Evolutionary conservation across 2,888 invertebrate species (phyloP).

Genomic region (Bruchidius siliquastri): DNA sequence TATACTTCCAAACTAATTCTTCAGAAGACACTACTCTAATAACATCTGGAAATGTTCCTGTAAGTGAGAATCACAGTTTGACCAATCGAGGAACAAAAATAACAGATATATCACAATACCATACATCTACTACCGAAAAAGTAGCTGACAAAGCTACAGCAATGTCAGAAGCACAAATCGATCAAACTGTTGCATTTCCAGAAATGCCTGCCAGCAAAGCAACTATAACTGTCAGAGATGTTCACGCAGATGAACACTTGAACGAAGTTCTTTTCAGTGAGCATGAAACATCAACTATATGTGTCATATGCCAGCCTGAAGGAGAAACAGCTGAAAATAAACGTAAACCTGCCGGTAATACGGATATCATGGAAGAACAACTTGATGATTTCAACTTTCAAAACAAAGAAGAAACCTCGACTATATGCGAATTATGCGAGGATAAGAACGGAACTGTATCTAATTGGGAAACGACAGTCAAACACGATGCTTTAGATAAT

Average conservation of each 20-base stretch:
- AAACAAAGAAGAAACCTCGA: not conserved
- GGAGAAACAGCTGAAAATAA: not conserved
- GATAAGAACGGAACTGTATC: not conserved
- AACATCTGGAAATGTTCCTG: not conserved
- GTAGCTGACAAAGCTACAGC: not conserved
- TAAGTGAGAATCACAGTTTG: not conserved
- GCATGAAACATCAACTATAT: not conserved
- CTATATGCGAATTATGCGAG: conserved; percentile 4
- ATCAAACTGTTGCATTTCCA: not conserved
- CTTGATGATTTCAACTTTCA: conserved; percentile 4
- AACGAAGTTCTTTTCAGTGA: not conserved
- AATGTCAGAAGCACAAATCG: not conserved
- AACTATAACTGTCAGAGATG: not conserved
- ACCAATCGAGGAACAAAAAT: not conserved
- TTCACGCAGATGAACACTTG: not conserved
- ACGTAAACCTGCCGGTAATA: not conserved
- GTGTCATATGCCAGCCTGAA: not conserved
- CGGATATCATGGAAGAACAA: not conserved
- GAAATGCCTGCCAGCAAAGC: not conserved
- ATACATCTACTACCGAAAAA: not conserved
- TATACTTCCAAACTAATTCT: not conserved
- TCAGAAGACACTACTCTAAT: not conserved
- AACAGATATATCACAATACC: not conserved
- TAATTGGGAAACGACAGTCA: not conserved
- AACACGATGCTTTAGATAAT: not conserved